These are phyloP conservation scores for Cyclargus thomasi DNA, from an alignment of 1,140 invertebrate genomes.

Conservation along the genomic window DNA sequence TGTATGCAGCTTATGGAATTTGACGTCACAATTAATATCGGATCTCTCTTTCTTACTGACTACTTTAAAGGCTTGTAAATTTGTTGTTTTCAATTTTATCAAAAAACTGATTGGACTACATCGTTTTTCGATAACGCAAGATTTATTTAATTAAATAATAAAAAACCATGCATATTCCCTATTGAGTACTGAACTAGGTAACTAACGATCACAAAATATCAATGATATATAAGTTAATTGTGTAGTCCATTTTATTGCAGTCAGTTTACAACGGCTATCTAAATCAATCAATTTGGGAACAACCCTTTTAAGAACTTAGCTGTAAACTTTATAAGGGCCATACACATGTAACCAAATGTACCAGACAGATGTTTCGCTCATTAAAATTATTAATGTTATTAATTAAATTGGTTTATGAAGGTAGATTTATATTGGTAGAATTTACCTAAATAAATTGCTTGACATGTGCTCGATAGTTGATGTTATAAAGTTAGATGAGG, in stretches of 20 bases:
- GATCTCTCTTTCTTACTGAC: no score
- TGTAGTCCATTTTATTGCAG: neutral
- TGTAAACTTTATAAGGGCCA: neutral
- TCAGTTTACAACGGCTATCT: neutral
- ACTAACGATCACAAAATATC: neutral
- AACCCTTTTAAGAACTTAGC: neutral
- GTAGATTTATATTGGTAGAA: neutral
- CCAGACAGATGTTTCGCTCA: neutral
- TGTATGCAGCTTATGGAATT: no score
- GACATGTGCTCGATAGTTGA: neutral
- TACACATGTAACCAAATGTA: neutral
- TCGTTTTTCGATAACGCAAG: no score
- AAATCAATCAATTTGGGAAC: constrained; percentile 9
- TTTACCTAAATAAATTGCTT: neutral
- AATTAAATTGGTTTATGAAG: neutral
- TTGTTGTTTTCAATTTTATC: no score
- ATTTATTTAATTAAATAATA: no score
- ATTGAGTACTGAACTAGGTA: neutral
- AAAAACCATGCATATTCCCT: no score
- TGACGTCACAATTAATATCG: no score
- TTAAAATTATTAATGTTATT: neutral
- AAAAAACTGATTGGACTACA: no score
- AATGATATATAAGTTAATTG: neutral
- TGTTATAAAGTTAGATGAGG: neutral
- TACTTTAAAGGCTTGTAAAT: no score